Evolutionary conservation across 2,888 invertebrate species (phyloP).

Genomic region (Cheilosia scutellata): DNA sequence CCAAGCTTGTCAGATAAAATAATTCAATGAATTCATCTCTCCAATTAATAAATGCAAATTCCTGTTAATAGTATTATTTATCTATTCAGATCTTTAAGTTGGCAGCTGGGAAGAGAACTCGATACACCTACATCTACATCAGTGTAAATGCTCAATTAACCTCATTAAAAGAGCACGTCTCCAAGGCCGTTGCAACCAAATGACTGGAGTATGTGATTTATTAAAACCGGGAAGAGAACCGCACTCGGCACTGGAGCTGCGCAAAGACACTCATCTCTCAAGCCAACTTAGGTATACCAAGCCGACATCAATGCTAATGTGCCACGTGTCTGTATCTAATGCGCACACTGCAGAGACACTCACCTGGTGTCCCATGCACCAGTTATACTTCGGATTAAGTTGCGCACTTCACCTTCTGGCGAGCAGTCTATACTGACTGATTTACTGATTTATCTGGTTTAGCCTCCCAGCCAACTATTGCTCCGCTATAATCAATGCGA

Average conservation of each 20-base stretch:
- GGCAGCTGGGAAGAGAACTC: not conserved
- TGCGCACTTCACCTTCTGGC: conserved; percentile 11
- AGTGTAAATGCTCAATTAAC: conserved; percentile 28
- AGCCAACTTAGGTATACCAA: not conserved
- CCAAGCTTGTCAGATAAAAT: not conserved
- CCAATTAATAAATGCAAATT: conserved; percentile 35
- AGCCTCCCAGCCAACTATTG: conserved; percentile 5
- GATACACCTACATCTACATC: not conserved
- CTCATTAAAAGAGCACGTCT: not conserved
- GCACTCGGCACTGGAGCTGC: not conserved
- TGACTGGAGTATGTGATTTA: conserved; percentile 44
- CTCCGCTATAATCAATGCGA: conserved; percentile 5
- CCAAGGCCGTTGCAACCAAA: conserved; percentile 18
- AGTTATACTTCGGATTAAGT: conserved; percentile 18
- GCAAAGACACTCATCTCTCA: conserved; percentile 26
- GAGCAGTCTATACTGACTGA: conserved; percentile 9
- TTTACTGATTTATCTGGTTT: conserved; percentile 4
- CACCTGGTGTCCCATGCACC: conserved; percentile 15
- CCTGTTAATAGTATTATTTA: conserved; percentile 10
- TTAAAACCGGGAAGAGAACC: conserved; percentile 44
- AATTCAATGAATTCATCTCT: conserved; percentile 4
- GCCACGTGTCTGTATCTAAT: conserved; percentile 57
- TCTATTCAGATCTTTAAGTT: conserved; percentile 36
- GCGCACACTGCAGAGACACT: not conserved
- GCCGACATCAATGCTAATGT: conserved; percentile 24